Base-by-base conservation (phyloP, 2,113 vertebrate genomes). In the Larimichthys crocea region DNA sequence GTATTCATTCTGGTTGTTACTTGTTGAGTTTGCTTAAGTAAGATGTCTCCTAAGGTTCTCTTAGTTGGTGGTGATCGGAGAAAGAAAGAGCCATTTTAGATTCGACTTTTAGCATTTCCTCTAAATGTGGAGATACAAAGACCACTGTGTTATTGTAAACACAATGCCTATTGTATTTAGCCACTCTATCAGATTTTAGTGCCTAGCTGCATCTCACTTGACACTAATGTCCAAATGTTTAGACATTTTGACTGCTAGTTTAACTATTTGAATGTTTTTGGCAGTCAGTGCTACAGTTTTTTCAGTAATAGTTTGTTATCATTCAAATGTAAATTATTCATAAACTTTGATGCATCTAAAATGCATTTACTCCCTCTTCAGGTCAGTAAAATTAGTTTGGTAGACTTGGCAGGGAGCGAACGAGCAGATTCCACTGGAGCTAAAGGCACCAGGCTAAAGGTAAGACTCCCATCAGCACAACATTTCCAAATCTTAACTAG, bases 341-440 rank as follows among this genome's bases (percentile, higher is more conserved):
- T 57, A 68, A 24, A 14, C 49, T 63, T 40, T 35, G 35, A 72
- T 55, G 46, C n/a, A 67, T 79, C 53, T 71, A 57, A 65, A 80
- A 76, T 76, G 4, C 60, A 76, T 82, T 79, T 75, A 5, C 91
- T 76, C 42, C 83, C 2, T 88, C 68, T 79, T 17, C 88, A 99
- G 98, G 98, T 99, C 92, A 99, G 98, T 94, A 99, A 99, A 95
- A 99, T 99, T 83, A 99, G 98, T 92, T 95, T 99, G 29, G 98
- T 99, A 92, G 98, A 99, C 88, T 95, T 99, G 73, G 98, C 98
- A 24, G 98, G 98, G 44, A 99, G 98, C 5, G 98, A 99, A 85
- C 94, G 98, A 70, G 98, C 98, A n/a, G 98, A 99, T 93, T 99
- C 98, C 52, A 99, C 98, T 14, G 98, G 98, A 26, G 98, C 98